Evolutionary conservation across 2,113 vertebrate genomes (phyloP).

Genomic region (Typhlomys cinereus): DNA sequence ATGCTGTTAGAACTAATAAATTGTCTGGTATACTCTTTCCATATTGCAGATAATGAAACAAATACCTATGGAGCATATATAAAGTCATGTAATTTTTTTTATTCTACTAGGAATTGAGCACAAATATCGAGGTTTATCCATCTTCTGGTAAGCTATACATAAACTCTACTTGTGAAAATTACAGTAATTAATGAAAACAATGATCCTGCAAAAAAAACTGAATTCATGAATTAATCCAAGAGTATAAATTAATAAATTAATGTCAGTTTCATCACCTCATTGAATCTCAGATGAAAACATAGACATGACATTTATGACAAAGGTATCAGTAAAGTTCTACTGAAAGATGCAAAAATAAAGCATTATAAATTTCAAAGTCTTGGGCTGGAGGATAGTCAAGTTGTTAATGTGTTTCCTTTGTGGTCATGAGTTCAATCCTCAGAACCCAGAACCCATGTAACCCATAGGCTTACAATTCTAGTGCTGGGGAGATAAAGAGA

Average conservation of each 20-base stretch:
- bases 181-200: slow-evolving; percentile 19
- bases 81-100: not conserved
- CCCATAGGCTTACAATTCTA: not conserved
- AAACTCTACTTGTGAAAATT: not conserved
- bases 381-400: not conserved
- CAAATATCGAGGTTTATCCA: not conserved
- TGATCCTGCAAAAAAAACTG: not conserved
- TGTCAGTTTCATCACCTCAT: not conserved
- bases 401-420: not conserved
- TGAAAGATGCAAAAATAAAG: not conserved
- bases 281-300: not conserved
- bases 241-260: slow-evolving; percentile 1
- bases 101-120: not conserved
- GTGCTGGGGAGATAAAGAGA: not conserved
- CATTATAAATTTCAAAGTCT: not conserved
- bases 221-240: not conserved
- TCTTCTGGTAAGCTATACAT: not conserved
- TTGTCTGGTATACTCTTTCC: not conserved
- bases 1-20: not conserved
- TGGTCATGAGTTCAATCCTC: not conserved
- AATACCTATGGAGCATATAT: not conserved
- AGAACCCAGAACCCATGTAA: not conserved
- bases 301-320: slow-evolving; percentile 15
- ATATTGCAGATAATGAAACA: slow-evolving; percentile 5
- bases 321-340: not conserved